These are phyloP conservation scores for Lasioglossum pauxillum DNA, from an alignment of 2,888 invertebrate species.

Conservation along the genomic window DNA sequence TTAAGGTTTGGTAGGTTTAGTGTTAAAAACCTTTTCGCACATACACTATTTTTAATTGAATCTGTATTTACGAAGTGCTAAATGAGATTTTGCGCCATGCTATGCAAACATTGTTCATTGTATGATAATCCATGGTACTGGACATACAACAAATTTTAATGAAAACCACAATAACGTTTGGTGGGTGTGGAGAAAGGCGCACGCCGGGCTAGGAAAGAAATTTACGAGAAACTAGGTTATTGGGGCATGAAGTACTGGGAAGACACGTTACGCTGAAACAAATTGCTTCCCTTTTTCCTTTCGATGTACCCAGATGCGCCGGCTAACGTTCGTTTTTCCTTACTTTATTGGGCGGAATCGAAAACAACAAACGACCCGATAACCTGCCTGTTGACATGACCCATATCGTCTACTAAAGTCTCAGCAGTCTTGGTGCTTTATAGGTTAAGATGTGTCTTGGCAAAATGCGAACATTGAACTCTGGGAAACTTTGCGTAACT, in stretches of 20 bases:
- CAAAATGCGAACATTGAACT: not conserved
- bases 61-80: not conserved
- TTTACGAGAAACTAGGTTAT: conserved; percentile 64
- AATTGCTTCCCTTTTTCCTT: conserved; percentile 55
- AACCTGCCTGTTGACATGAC: not conserved
- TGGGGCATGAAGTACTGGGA: conserved; percentile 55
- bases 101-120: not conserved
- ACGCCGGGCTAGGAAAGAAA: conserved; percentile 39
- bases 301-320: conserved; percentile 3
- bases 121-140: not conserved
- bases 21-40: not conserved
- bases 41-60: not conserved
- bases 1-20: too few species aligned
- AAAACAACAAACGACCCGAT: conserved; percentile 25
- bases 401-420: not conserved
- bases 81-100: not conserved
- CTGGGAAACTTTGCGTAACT: too few species aligned
- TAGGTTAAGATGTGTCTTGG: not conserved
- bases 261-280: conserved; percentile 57
- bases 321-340: conserved; percentile 28
- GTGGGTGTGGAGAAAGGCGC: conserved; percentile 19
- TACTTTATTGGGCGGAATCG: not conserved
- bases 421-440: not conserved
- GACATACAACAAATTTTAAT: conserved; percentile 32
- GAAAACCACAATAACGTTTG: conserved; percentile 10